Percentiles rank a stretch among this genome's conserved stretches.
phyloP scores from a whole-genome alignment of 2,888 invertebrate species.

The Erpobdella octoculata region DNA sequence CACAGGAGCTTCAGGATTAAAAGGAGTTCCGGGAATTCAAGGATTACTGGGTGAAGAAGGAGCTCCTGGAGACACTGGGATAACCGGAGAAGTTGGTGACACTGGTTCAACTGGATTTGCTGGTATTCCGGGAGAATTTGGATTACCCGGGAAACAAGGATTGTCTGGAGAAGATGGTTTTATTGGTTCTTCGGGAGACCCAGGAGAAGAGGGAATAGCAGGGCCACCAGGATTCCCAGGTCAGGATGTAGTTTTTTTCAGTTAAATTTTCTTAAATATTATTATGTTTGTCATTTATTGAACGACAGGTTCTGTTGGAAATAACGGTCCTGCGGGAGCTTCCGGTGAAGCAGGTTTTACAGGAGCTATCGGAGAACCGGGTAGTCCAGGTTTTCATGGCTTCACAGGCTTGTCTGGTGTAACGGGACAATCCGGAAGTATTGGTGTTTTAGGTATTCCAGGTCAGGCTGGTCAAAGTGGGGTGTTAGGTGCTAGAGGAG shows the following conservation, averaged over 20 bases:
- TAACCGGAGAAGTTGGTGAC: not conserved
- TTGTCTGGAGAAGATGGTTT: conserved; percentile 19
- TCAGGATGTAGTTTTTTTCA: too few relatives aligned
- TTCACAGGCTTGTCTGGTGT: conserved; percentile 18
- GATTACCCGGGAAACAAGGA: not conserved
- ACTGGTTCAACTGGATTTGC: not conserved
- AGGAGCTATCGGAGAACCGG: conserved; percentile 32
- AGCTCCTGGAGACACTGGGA: not conserved
- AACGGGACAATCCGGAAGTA: conserved; percentile 28
- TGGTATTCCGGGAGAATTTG: not conserved
- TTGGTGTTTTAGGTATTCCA: conserved; percentile 29
- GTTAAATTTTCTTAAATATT: too few relatives aligned
- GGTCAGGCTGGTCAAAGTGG: conserved; percentile 33
- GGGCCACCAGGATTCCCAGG: too few relatives aligned
- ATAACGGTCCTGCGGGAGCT: too few relatives aligned
- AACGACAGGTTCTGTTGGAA: too few relatives aligned
- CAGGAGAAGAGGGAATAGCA: too few relatives aligned
- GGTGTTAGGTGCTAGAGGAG: conserved; percentile 31
- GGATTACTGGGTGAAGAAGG: not conserved
- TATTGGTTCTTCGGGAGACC: conserved; percentile 23
- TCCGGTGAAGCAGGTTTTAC: conserved; percentile 23
- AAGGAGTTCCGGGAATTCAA: not conserved
- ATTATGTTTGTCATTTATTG: too few relatives aligned
- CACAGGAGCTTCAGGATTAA: conserved; percentile 9
- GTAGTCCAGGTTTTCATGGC: conserved; percentile 24